Conservation (phyloP, 2,113 vertebrate genomes). For the Labeo rohita region DNA sequence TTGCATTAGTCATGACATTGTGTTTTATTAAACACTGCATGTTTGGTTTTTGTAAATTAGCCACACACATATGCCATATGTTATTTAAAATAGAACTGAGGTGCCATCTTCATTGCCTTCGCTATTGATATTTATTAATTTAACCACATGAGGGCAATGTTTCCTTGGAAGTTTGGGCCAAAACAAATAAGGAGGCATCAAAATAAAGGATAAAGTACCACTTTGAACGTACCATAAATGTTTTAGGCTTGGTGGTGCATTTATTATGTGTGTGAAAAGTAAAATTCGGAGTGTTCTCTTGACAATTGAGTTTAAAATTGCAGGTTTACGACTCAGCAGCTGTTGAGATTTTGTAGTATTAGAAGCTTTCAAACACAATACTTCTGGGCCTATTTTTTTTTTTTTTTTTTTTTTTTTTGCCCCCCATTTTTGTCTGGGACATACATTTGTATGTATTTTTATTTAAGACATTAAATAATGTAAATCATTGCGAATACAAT, state of each 20-base stretch:
- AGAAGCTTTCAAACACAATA: neutral
- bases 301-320: neutral
- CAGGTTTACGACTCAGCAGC: neutral
- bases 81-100: neutral
- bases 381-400: too few relatives aligned
- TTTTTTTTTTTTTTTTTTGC: too few relatives aligned
- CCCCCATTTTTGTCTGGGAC: neutral
- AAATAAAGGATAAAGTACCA: neutral
- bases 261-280: neutral
- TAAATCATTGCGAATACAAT: neutral
- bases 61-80: neutral
- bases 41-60: neutral
- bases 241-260: neutral
- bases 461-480: neutral
- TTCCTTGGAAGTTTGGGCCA: neutral
- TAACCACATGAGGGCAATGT: conserved; percentile 31
- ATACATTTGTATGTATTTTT: neutral
- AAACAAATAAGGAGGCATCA: neutral
- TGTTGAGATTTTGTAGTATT: neutral
- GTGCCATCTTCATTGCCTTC: neutral
- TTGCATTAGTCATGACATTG: neutral
- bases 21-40: neutral
- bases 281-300: neutral
- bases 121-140: neutral
- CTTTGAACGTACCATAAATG: neutral